Evolutionary conservation across 1,140 invertebrate genomes (phyloP).

Genomic region (Stratiolaelaps scimitus): DNA sequence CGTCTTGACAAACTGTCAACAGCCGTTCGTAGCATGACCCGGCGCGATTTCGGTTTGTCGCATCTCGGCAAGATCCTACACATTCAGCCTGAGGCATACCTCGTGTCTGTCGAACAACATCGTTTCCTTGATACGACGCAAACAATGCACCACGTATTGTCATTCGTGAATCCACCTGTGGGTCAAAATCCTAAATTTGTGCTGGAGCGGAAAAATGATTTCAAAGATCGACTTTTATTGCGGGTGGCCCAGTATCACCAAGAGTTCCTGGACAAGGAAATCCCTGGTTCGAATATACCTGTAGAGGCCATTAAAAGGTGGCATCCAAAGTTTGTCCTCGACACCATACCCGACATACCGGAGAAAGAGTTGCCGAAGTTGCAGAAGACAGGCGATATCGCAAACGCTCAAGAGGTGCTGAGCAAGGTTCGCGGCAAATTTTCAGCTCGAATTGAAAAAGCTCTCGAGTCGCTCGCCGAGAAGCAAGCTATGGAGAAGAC

Average conservation of each 20-base stretch:
- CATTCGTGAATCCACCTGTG: not conserved
- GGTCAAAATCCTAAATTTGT: conserved; percentile 11
- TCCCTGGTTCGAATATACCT: conserved; percentile 24
- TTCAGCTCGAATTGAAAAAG: conserved; percentile 10
- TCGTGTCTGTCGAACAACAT: not conserved
- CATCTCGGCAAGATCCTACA: not conserved
- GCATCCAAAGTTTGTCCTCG: conserved; percentile 32
- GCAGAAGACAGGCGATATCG: not conserved
- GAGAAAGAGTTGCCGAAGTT: conserved; percentile 30
- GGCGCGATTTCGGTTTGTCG: not conserved
- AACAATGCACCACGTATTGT: conserved; percentile 1
- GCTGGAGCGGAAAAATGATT: conserved; percentile 5
- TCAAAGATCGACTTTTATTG: conserved; percentile 7
- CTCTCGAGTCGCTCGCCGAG: not conserved
- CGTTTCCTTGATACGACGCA: conserved; percentile 14
- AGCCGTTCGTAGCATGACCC: conserved; percentile 4
- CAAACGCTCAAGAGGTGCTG: conserved; percentile 8
- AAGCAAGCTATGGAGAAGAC: not conserved
- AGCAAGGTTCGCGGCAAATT: conserved; percentile 5
- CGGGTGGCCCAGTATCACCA: conserved; percentile 11
- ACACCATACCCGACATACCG: conserved; percentile 29
- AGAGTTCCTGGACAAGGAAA: conserved; percentile 10
- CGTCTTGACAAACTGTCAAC: not conserved
- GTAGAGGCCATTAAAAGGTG: conserved; percentile 32
- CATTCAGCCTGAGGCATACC: conserved; percentile 13